Conservation (phyloP, 2,797 vertebrate species). For the Holocentrus rufus region DNA sequence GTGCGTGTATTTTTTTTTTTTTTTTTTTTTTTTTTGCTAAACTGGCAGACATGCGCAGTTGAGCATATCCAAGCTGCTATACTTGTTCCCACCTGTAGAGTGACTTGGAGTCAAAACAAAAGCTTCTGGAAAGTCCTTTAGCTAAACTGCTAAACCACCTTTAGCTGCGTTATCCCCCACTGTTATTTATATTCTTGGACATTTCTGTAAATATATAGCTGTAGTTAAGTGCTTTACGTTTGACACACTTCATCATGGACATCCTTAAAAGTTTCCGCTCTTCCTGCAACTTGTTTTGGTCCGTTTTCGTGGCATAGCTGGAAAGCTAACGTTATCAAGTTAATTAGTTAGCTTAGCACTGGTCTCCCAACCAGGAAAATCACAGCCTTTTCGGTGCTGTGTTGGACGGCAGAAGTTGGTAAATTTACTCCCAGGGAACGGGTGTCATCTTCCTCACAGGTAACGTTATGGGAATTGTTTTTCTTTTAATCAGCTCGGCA, state of each 20-base stretch:
- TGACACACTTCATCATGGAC: constrained; percentile 59
- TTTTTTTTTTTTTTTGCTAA: not conserved
- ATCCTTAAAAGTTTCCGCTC: constrained; percentile 43
- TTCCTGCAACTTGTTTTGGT: constrained; percentile 61
- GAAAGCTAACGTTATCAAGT: constrained; percentile 49
- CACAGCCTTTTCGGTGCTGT: constrained; percentile 37
- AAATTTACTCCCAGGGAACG: constrained; percentile 59
- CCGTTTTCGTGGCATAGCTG: constrained; percentile 69
- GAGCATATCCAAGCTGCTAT: constrained; percentile 31
- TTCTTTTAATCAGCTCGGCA: not conserved
- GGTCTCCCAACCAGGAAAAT: constrained; percentile 45
- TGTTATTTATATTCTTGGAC: not conserved
- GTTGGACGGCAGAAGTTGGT: constrained; percentile 46
- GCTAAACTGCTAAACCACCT: constrained; percentile 54
- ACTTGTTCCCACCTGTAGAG: constrained; percentile 73
- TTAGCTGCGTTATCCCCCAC: constrained; percentile 12
- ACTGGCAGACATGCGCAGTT: constrained; percentile 56
- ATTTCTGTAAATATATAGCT: not conserved
- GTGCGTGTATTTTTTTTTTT: too few species aligned
- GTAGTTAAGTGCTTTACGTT: not conserved
- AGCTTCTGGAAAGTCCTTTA: constrained; percentile 67
- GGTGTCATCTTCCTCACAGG: not conserved
- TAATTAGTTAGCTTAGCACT: constrained; percentile 72
- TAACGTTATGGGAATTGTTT: not conserved
- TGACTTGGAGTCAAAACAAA: constrained; percentile 70